These are phyloP conservation scores for Melanargia galathea DNA, from an alignment of 2,888 invertebrate genomes.

Conservation along the genomic window DNA sequence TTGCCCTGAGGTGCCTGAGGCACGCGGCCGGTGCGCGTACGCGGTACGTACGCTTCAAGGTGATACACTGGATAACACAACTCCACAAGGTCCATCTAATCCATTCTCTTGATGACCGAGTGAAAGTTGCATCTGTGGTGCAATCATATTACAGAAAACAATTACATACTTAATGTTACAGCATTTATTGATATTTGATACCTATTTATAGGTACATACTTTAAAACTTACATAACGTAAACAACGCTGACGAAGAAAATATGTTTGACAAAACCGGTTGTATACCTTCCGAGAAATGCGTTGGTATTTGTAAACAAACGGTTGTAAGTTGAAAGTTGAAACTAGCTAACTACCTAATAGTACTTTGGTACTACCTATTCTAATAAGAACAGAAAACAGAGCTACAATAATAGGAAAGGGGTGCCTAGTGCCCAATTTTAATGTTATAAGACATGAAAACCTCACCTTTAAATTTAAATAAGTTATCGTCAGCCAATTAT, in stretches of 20 bases:
- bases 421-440: no score
- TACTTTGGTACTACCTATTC: no score
- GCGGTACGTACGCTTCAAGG: conserved; percentile 57
- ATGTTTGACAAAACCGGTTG: conserved; percentile 20
- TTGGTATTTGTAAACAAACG: conserved; percentile 35
- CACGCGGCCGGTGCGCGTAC: conserved; percentile 46
- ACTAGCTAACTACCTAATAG: not conserved
- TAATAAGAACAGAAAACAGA: no score
- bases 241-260: conserved; percentile 11
- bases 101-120: conserved; percentile 65
- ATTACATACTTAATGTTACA: conserved; percentile 1
- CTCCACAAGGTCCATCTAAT: conserved; percentile 65
- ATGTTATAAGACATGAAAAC: no score
- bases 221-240: not conserved
- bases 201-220: not conserved
- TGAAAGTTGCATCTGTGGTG: conserved; percentile 58
- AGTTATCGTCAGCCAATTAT: conserved; percentile 12
- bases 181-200: not conserved
- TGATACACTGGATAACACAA: conserved; percentile 51
- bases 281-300: conserved; percentile 1
- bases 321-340: not conserved
- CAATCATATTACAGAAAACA: conserved; percentile 36
- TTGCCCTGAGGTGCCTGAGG: conserved; percentile 8
- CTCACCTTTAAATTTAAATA: conserved; percentile 10
- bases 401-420: no score